A percentile compares a stretch with the other conserved stretches of the same genome.
Conservation (phyloP, 2,797 vertebrate genomes). For the Chromobotia macracanthus region DNA sequence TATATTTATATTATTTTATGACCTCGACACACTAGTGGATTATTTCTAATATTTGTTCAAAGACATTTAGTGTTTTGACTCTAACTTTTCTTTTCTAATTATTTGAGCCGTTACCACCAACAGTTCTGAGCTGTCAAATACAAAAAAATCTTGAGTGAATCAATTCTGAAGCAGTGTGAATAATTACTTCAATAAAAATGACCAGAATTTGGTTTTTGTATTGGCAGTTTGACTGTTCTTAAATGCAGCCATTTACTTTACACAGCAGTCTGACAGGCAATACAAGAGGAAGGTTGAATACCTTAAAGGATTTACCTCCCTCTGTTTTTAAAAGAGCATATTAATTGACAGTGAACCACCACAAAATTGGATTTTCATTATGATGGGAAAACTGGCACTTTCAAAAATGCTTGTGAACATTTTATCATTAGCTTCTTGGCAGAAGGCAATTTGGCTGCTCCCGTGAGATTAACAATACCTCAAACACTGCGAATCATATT, state of each 20-base stretch:
- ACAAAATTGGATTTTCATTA: conserved; percentile 65
- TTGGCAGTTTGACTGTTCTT: background rate
- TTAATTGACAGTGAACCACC: conserved; percentile 57
- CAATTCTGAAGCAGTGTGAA: conserved; percentile 13
- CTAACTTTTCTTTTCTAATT: background rate
- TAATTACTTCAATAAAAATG: background rate
- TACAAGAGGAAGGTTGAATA: conserved; percentile 56
- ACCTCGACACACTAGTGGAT: background rate
- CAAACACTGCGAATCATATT: conserved; percentile 31
- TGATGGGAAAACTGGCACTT: conserved; percentile 60
- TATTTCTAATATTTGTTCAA: background rate
- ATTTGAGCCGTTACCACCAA: background rate
- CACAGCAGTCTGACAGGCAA: conserved; percentile 35
- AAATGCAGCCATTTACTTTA: conserved; percentile 9
- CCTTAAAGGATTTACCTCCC: conserved; percentile 45
- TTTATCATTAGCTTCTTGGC: conserved; percentile 63
- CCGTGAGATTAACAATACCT: conserved; percentile 47
- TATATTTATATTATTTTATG: background rate
- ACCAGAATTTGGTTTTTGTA: background rate
- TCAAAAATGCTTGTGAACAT: conserved; percentile 57
- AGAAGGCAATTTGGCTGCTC: conserved; percentile 47
- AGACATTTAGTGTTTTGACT: background rate
- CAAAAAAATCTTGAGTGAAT: background rate
- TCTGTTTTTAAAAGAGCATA: conserved; percentile 53
- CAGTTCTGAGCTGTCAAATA: conserved; percentile 1